Conservation (phyloP, 1,140 invertebrate genomes). For the Dendroctonus ponderosae region DNA sequence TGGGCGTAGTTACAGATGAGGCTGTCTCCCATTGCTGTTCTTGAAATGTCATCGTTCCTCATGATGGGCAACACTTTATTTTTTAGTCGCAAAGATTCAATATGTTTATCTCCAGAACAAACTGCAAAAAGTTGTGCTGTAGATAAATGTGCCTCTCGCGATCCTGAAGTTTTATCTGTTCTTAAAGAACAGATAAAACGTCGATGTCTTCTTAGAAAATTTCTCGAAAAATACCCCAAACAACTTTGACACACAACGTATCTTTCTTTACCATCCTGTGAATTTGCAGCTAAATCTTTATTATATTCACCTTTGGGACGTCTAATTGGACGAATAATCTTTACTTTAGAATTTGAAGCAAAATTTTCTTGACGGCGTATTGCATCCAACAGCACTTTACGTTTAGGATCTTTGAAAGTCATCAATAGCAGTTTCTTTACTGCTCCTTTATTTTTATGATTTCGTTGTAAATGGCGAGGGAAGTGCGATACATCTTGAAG, state of each 20-base stretch:
- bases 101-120: slow-evolving; percentile 20
- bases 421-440: slow-evolving; percentile 28
- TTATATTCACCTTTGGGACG: slow-evolving; percentile 17
- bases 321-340: slow-evolving; percentile 27
- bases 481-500: slow-evolving; percentile 33
- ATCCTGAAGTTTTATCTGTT: neutral
- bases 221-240: slow-evolving; percentile 27
- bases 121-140: slow-evolving; percentile 25
- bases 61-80: slow-evolving; percentile 32
- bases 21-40: slow-evolving; percentile 28
- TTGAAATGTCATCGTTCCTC: slow-evolving; percentile 33
- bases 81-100: slow-evolving; percentile 27
- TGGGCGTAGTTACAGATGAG: slow-evolving; percentile 36
- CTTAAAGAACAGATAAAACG: slow-evolving; percentile 20
- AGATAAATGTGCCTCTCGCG: slow-evolving; percentile 27
- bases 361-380: slow-evolving; percentile 33
- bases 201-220: slow-evolving; percentile 26
- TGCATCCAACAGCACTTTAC: slow-evolving; percentile 21
- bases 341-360: slow-evolving; percentile 1
- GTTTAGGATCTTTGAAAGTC: slow-evolving; percentile 22
- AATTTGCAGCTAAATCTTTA: slow-evolving; percentile 6
- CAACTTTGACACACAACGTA: slow-evolving; percentile 27
- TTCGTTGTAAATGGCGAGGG: slow-evolving; percentile 29
- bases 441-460: slow-evolving; percentile 30
- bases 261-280: slow-evolving; percentile 9